phyloP scores from a whole-genome alignment of 2,797 vertebrate genomes.

The Diglossa cyanea region DNA sequence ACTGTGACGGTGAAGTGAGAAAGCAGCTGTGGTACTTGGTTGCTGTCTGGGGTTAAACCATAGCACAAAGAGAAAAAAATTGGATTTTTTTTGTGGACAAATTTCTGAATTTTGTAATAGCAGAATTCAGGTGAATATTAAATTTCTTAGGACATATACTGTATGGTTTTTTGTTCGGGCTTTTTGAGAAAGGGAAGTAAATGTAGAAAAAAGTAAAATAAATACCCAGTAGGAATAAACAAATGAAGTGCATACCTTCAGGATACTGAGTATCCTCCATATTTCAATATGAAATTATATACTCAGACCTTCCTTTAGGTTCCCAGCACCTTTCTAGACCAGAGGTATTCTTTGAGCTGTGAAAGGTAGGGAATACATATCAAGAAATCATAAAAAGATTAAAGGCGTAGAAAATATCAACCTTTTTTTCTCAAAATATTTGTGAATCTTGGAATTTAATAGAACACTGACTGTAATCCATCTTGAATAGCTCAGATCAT shows the following conservation, averaged over 20 bases:
- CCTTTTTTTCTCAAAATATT: not conserved
- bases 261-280: not conserved
- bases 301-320: not conserved
- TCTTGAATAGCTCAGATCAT: rapidly evolving
- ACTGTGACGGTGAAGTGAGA: not conserved
- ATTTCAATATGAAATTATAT: not conserved
- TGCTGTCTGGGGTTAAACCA: not conserved
- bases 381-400: not conserved
- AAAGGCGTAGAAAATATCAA: not conserved
- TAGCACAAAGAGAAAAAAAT: not conserved
- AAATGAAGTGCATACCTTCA: not conserved
- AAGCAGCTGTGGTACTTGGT: not conserved
- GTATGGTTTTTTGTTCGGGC: too few species aligned
- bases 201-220: not conserved
- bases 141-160: not conserved
- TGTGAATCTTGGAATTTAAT: not conserved
- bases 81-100: not conserved
- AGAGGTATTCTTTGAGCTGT: not conserved
- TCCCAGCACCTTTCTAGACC: not conserved
- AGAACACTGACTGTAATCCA: not conserved
- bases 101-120: not conserved
- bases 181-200: not conserved
- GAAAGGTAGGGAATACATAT: not conserved
- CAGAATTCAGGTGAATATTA: not conserved
- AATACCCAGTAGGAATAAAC: not conserved